These are phyloP conservation scores for Goniozus legneri DNA, from an alignment of 1,140 invertebrate species.

Conservation along the genomic window DNA sequence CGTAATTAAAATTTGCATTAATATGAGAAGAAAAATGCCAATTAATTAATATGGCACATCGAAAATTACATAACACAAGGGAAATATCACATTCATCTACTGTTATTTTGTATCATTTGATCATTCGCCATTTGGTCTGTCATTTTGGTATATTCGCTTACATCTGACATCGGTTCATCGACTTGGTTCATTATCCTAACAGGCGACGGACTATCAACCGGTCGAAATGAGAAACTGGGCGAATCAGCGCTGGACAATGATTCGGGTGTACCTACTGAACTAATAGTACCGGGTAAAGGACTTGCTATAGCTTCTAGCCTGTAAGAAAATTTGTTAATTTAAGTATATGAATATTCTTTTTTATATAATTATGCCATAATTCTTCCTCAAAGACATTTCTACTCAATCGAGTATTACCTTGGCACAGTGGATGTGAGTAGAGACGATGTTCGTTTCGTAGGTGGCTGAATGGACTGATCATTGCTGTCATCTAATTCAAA, in stretches of 20 bases:
- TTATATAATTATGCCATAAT: constrained; percentile 2
- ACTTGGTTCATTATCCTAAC: constrained; percentile 32
- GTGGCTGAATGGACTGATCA: constrained; percentile 52
- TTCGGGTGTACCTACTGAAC: constrained; percentile 60
- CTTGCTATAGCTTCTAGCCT: constrained; percentile 54
- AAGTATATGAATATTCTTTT: too few relatives aligned
- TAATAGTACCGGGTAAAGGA: constrained; percentile 58
- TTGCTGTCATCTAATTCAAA: constrained; percentile 69
- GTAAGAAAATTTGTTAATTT: constrained; percentile 8
- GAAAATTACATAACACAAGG: too few relatives aligned
- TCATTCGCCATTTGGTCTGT: constrained; percentile 26
- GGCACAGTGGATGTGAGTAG: constrained; percentile 44
- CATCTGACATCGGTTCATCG: constrained; percentile 48
- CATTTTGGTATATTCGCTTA: constrained; percentile 38
- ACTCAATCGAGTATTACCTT: constrained; percentile 27
- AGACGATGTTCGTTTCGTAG: constrained; percentile 55
- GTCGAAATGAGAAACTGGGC: constrained; percentile 57
- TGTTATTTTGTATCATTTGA: constrained; percentile 26
- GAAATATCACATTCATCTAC: constrained; percentile 19
- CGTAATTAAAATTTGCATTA: too few relatives aligned
- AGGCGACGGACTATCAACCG: constrained; percentile 55
- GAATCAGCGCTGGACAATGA: constrained; percentile 62
- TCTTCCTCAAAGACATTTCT: background rate
- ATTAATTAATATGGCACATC: constrained; percentile 7
- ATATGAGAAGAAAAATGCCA: too few relatives aligned